Conservation (phyloP, 1,140 invertebrate genomes). For the Leptopilina clavipes region DNA sequence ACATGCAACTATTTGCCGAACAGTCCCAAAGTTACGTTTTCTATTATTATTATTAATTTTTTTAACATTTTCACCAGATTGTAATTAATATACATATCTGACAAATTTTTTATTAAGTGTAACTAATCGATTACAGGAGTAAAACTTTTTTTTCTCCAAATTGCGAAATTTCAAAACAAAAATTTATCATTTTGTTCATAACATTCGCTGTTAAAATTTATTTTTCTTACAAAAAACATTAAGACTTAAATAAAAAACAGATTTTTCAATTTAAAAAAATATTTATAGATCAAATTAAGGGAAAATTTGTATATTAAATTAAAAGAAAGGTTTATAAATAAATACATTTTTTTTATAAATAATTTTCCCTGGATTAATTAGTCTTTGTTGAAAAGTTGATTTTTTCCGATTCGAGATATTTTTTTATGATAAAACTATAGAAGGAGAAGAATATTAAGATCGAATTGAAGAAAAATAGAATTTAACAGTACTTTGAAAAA, state of each 20-base stretch:
- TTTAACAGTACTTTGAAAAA: neutral
- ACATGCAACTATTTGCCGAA: conserved; percentile 57
- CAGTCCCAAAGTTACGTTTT: conserved; percentile 58
- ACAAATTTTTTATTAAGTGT: conserved; percentile 59
- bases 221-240: neutral
- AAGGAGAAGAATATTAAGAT: too few relatives aligned
- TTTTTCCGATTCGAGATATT: too few relatives aligned
- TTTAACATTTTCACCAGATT: conserved; percentile 57
- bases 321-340: too few relatives aligned
- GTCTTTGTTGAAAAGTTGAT: too few relatives aligned
- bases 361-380: too few relatives aligned
- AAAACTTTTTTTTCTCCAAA: neutral
- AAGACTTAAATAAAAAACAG: too few relatives aligned
- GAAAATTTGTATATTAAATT: too few relatives aligned
- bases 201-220: neutral
- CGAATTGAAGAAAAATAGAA: too few relatives aligned
- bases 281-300: too few relatives aligned
- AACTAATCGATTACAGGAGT: conserved; percentile 2
- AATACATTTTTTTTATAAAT: too few relatives aligned
- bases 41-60: conserved; percentile 52
- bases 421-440: too few relatives aligned
- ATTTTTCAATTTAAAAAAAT: neutral
- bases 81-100: conserved; percentile 50
- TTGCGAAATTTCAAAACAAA: neutral
- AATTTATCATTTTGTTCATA: neutral